Evolutionary conservation across 2,888 invertebrate species (phyloP).

Genomic region (Drosophila nigricruria): DNA sequence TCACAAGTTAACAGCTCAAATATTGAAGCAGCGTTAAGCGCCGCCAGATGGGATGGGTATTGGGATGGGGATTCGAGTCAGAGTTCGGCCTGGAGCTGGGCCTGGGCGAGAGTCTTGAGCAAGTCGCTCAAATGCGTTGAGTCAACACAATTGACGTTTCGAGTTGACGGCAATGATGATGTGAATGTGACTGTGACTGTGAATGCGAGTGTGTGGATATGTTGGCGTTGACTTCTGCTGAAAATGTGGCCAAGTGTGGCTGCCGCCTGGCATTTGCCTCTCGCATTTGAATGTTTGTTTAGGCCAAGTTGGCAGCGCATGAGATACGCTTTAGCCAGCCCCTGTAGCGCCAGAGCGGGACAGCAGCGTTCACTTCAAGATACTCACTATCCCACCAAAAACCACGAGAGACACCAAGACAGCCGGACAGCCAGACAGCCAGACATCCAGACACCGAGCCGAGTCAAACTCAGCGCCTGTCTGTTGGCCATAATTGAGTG

Average conservation of each 20-base stretch:
- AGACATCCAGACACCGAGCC: constrained; percentile 23
- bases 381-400: constrained; percentile 19
- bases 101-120: constrained; percentile 25
- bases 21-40: constrained; percentile 70
- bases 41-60: constrained; percentile 43
- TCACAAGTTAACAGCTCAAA: constrained; percentile 62
- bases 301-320: constrained; percentile 59
- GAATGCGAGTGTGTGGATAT: constrained; percentile 27
- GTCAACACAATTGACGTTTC: constrained; percentile 79
- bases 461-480: constrained; percentile 68
- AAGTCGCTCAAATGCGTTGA: constrained; percentile 66
- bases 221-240: constrained; percentile 81
- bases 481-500: constrained; percentile 82
- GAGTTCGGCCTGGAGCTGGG: constrained; percentile 3
- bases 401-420: constrained; percentile 6
- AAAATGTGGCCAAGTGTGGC: constrained; percentile 75
- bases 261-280: constrained; percentile 36
- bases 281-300: constrained; percentile 76
- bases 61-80: constrained; percentile 1
- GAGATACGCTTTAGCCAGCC: constrained; percentile 37
- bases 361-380: constrained; percentile 55
- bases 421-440: constrained; percentile 5
- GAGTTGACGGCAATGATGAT: constrained; percentile 69
- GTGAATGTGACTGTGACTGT: constrained; percentile 25
- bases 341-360: constrained; percentile 63